A percentile compares a stretch with the other conserved stretches of the same genome.
These are phyloP conservation scores for Melangyna quadrimaculata DNA, from an alignment of 2,888 invertebrate species.

Conservation along the genomic window DNA sequence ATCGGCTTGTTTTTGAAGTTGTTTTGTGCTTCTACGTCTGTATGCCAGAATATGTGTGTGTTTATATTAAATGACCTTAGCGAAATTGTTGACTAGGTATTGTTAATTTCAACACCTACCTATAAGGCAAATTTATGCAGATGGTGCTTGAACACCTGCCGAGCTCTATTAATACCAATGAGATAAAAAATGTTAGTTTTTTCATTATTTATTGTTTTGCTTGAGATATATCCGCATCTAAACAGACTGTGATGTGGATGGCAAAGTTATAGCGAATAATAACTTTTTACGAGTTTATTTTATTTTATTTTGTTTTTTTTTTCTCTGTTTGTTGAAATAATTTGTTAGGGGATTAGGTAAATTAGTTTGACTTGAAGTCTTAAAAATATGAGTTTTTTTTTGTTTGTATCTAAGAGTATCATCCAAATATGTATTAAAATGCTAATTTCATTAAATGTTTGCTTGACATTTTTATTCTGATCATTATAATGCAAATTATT, in stretches of 20 bases:
- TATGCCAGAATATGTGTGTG: not conserved
- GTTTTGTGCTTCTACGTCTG: not conserved
- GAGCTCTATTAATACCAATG: slow-evolving; percentile 70
- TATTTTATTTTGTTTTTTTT: not conserved
- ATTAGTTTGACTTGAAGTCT: slow-evolving; percentile 21
- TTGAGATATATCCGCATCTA: slow-evolving; percentile 47
- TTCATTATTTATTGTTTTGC: slow-evolving; percentile 20
- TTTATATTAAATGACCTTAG: slow-evolving; percentile 15
- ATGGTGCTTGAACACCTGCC: slow-evolving; percentile 60
- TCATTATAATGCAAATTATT: slow-evolving; percentile 42
- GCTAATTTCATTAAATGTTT: slow-evolving; percentile 34
- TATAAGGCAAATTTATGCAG: slow-evolving; percentile 56
- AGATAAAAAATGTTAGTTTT: slow-evolving; percentile 40
- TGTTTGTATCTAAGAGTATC: not conserved
- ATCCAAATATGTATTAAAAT: too few relatives aligned
- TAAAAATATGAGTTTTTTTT: slow-evolving; percentile 20
- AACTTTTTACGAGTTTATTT: slow-evolving; percentile 16
- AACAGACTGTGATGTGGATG: not conserved
- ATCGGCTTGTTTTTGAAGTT: not conserved
- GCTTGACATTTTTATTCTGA: slow-evolving; percentile 20
- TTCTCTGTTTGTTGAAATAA: slow-evolving; percentile 13
- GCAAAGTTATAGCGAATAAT: slow-evolving; percentile 24
- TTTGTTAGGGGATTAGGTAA: slow-evolving; percentile 55
- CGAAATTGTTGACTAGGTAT: slow-evolving; percentile 27
- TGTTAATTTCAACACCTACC: slow-evolving; percentile 67